Base-by-base conservation (phyloP, 1,140 invertebrate species). In the Venturia canescens region DNA sequence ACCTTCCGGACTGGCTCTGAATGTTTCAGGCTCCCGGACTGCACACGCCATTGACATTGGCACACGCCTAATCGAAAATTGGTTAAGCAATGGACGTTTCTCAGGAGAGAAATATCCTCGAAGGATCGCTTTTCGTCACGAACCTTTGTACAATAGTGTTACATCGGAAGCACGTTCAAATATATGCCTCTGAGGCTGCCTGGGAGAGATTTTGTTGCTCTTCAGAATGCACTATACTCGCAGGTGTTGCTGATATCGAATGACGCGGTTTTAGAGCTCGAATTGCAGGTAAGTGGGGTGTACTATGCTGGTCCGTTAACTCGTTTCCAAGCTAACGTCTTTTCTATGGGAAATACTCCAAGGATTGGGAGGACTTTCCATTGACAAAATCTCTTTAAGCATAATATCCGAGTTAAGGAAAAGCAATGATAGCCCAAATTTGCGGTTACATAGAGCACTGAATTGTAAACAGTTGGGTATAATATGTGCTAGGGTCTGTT, bases 101-200 rank as follows among this genome's bases (percentile, higher is more conserved):
- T 23, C 4, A 0, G 11, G 38, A 63, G 21, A 34, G 29, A 18
- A 23, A 34, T 76, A 76, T 57, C 50, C 27, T n/a, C 44, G 53
- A 21, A 34, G 18, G 50, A 9, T 38, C 16, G 26, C 18, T n/a
- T 63, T 21, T 76, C 53, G 53, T 76, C 72, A 76, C 72, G 72
- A 76, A 76, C 26, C 72, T 63, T 76, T 76, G 72, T 76, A 29
- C 63, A 76, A 60, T 53, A 7, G 63, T 63, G 29, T 76, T 21
- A 76, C 53, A 27, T 57, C 72, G 60, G 27, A n/a, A 29, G 29
- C 50, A 76, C 53, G 72, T 60, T 34, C 29, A 38, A 60, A 74
- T 18, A 74, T 18, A 29, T 53, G 48, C 57, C 26, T 50, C 23
- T 23, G 44, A 34, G 50, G 63, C 72, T 34, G 72, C 15, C 72